Conservation (phyloP, 2,888 invertebrate species). For the Drosophila limbata region DNA sequence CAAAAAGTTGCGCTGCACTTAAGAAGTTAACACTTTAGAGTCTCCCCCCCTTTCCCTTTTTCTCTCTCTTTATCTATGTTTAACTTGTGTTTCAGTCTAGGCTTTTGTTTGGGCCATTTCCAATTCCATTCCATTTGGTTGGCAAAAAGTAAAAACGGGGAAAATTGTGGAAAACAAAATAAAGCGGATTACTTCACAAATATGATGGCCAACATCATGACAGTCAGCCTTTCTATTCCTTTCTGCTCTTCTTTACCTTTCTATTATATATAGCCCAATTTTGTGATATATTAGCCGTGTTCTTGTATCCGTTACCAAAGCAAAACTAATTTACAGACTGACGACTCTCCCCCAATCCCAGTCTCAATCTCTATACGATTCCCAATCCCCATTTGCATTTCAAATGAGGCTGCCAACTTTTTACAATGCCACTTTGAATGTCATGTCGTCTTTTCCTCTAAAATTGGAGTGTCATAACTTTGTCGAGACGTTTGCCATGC, state of each 20-base stretch:
- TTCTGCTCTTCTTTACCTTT: neutral
- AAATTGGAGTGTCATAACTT: constrained; percentile 42
- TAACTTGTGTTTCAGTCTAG: neutral
- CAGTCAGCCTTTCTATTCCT: constrained; percentile 16
- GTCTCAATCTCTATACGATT: neutral
- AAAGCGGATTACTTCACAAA: constrained; percentile 69
- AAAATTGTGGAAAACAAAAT: constrained; percentile 48
- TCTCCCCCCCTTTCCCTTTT: neutral
- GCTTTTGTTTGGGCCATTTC: constrained; percentile 40
- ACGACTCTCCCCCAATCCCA: neutral
- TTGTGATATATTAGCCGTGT: constrained; percentile 59
- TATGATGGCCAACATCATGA: constrained; percentile 49
- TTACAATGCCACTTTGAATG: constrained; percentile 58
- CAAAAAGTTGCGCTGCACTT: constrained; percentile 80
- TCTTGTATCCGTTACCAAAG: constrained; percentile 40
- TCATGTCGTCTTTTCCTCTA: constrained; percentile 21
- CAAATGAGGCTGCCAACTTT: constrained; percentile 72
- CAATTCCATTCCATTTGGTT: constrained; percentile 49
- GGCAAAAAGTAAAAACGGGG: constrained; percentile 49
- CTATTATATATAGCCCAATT: constrained; percentile 60
- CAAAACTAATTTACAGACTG: constrained; percentile 69
- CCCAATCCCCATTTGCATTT: constrained; percentile 72
- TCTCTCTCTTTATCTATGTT: neutral
- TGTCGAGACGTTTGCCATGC: constrained; percentile 41
- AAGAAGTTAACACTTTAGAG: constrained; percentile 63